phyloP scores from a whole-genome alignment of 2,113 vertebrate species.

The Psephotus haematonotus region DNA sequence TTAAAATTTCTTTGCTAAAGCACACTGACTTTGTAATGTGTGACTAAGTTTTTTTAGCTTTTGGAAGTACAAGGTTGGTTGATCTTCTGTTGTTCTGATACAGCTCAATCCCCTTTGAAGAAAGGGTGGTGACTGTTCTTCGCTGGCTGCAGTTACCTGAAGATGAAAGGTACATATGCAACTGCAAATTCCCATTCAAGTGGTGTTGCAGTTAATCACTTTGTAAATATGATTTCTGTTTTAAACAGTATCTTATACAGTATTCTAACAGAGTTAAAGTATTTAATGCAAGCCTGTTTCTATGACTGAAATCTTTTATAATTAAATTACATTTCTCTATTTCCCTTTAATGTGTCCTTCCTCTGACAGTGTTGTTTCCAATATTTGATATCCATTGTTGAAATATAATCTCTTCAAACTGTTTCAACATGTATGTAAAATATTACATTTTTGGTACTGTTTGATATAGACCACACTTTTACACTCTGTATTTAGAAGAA shows the following conservation, averaged over 20 bases:
- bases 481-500: constrained; percentile 96
- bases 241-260: not conserved
- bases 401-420: constrained; percentile 68
- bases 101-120: constrained; percentile 80
- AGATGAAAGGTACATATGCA: constrained; percentile 65
- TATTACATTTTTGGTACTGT: constrained; percentile 84
- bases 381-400: constrained; percentile 55
- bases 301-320: not conserved
- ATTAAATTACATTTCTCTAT: not conserved
- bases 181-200: not conserved
- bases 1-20: not conserved
- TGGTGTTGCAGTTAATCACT: not conserved
- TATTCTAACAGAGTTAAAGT: not conserved
- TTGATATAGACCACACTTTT: constrained; percentile 95
- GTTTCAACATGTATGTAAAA: constrained; percentile 78
- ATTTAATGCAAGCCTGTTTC: not conserved
- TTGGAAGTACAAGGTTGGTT: not conserved
- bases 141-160: constrained; percentile 76
- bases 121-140: constrained; percentile 76
- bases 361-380: not conserved
- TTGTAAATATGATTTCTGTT: not conserved
- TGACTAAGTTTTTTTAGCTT: not conserved
- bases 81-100: not conserved
- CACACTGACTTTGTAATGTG: not conserved
- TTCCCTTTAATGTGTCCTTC: not conserved